A percentile compares a stretch with the other conserved stretches of the same genome.
Evolutionary conservation across 2,797 vertebrate species (phyloP).

Genomic region (Botia kubotai): DNA sequence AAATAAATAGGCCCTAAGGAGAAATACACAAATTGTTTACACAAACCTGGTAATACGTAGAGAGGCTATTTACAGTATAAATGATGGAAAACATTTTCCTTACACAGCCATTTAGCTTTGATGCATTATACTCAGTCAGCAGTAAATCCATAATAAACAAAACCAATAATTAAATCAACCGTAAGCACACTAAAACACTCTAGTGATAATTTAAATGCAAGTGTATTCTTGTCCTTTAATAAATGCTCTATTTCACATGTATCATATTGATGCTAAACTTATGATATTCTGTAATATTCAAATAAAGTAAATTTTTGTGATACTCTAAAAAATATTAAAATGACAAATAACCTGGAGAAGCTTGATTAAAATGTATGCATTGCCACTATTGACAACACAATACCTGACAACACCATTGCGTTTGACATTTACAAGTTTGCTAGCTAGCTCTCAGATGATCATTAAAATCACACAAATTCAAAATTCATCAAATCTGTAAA

Average conservation of each 20-base stretch:
- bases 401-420: background rate
- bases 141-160: background rate
- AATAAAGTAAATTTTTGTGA: background rate
- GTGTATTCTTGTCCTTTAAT: no score
- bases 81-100: conserved; percentile 37
- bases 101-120: background rate
- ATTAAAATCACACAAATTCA: background rate
- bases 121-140: background rate
- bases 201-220: no score
- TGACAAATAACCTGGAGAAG: background rate
- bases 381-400: background rate
- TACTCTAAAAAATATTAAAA: background rate
- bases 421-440: conserved; percentile 3
- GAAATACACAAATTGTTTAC: conserved; percentile 56
- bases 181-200: no score
- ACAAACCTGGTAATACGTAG: conserved; percentile 47
- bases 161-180: no score
- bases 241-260: no score
- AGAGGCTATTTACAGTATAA: conserved; percentile 39
- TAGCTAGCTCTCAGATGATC: background rate
- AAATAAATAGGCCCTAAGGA: conserved; percentile 72
- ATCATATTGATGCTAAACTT: no score
- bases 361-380: background rate
- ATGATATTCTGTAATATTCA: background rate
- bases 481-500: no score